Conservation (phyloP, 1,140 invertebrate genomes). For the Mylabris phalerata region DNA sequence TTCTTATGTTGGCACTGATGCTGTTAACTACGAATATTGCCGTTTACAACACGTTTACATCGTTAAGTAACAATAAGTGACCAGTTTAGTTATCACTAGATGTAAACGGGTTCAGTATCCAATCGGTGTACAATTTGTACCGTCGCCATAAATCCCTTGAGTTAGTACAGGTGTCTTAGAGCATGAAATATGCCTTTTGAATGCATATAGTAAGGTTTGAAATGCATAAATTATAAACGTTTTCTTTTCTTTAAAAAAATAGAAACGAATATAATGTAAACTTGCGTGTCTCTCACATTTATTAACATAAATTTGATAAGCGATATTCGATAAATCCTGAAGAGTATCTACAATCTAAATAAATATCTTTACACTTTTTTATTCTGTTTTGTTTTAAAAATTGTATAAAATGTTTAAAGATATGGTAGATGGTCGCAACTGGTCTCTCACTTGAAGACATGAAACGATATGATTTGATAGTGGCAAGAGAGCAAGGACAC, state of each 20-base stretch:
- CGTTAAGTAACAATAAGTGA: no score
- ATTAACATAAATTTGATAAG: constrained; percentile 32
- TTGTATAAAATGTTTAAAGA: background rate
- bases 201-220: background rate
- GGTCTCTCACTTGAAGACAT: constrained; percentile 14
- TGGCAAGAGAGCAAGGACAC: constrained; percentile 20
- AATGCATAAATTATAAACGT: constrained; percentile 11
- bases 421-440: constrained; percentile 10
- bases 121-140: background rate
- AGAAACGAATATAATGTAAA: constrained; percentile 24
- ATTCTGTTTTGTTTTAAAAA: background rate
- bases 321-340: constrained; percentile 24
- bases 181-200: constrained; percentile 1
- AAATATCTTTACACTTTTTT: constrained; percentile 28
- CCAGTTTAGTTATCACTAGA: no score
- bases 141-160: constrained; percentile 1
- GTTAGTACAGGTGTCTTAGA: background rate
- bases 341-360: constrained; percentile 27
- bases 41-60: no score
- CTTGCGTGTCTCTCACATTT: constrained; percentile 23
- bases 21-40: no score
- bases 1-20: no score
- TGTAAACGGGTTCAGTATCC: no score
- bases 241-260: no score
- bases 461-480: constrained; percentile 30